A percentile compares a stretch with the other conserved stretches of the same genome.
phyloP scores from a whole-genome alignment of 2,888 invertebrate species.

The Geophilus truncorum region DNA sequence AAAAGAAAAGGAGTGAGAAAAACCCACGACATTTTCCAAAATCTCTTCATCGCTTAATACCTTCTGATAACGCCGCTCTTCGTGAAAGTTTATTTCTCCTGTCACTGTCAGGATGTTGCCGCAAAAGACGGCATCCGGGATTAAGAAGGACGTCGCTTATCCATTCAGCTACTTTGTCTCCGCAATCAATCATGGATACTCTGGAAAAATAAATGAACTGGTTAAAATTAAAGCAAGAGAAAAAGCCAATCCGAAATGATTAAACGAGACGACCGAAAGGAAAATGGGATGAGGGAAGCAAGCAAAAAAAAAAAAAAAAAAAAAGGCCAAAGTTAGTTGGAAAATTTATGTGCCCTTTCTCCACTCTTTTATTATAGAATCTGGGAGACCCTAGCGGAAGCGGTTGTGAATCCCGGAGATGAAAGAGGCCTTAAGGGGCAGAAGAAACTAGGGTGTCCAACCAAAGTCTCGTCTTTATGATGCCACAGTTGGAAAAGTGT shows the following conservation, averaged over 20 bases:
- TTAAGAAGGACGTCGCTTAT: slow-evolving; percentile 64
- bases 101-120: slow-evolving; percentile 32
- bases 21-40: neutral
- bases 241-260: neutral
- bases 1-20: neutral
- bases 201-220: slow-evolving; percentile 41
- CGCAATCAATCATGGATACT: slow-evolving; percentile 76
- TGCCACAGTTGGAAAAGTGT: slow-evolving; percentile 2
- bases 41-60: slow-evolving; percentile 3
- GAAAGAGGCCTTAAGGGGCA: neutral
- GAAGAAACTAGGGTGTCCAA: slow-evolving; percentile 3
- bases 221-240: neutral
- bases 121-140: slow-evolving; percentile 54
- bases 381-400: neutral
- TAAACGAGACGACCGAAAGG: neutral
- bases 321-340: neutral
- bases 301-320: neutral
- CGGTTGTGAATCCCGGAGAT: neutral
- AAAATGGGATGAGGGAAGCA: too few relatives aligned
- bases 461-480: slow-evolving; percentile 13
- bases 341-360: neutral
- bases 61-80: neutral
- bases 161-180: slow-evolving; percentile 74
- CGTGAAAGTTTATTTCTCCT: slow-evolving; percentile 23
- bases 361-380: neutral